phyloP scores from a whole-genome alignment of 1,140 invertebrate genomes.

The Drosophila carrolli region DNA sequence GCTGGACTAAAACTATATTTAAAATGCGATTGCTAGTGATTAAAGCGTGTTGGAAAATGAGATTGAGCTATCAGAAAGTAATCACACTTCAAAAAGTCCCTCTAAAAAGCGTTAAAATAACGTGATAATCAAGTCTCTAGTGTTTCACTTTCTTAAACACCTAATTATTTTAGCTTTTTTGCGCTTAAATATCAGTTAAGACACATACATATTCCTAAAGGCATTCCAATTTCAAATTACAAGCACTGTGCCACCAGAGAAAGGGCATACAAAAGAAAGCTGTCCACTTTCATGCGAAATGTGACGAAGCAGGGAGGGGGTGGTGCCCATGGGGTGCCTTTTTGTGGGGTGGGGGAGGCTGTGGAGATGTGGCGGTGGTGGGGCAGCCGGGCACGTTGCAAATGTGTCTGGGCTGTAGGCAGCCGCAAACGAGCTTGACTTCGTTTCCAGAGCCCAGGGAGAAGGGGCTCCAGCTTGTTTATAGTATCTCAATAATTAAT shows the following conservation, averaged over 20 bases:
- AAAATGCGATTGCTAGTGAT: too few species aligned
- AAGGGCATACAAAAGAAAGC: conserved; percentile 54
- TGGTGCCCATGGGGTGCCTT: not conserved
- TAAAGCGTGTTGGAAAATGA: too few species aligned
- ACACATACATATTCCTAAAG: too few species aligned
- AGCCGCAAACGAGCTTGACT: conserved; percentile 80
- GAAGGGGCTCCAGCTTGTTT: conserved; percentile 67
- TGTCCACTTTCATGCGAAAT: conserved; percentile 60
- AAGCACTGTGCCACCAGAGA: conserved; percentile 4
- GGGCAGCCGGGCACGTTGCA: conserved; percentile 34
- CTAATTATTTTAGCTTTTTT: too few species aligned
- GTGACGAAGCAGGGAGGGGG: not conserved
- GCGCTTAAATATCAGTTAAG: too few species aligned
- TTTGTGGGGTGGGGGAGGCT: not conserved
- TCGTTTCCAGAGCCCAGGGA: conserved; percentile 55
- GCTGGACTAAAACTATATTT: too few species aligned
- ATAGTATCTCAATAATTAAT: conserved; percentile 83
- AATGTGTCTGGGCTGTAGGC: conserved; percentile 77
- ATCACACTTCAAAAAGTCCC: too few species aligned
- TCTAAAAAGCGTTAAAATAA: too few species aligned
- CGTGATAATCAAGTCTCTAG: too few species aligned
- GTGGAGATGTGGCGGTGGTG: conserved; percentile 4
- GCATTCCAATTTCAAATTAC: conserved; percentile 2
- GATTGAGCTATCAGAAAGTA: too few species aligned
- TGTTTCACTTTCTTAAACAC: too few species aligned